Conservation (phyloP, 2,113 vertebrate species). For the Hippoglossus stenolepis region DNA sequence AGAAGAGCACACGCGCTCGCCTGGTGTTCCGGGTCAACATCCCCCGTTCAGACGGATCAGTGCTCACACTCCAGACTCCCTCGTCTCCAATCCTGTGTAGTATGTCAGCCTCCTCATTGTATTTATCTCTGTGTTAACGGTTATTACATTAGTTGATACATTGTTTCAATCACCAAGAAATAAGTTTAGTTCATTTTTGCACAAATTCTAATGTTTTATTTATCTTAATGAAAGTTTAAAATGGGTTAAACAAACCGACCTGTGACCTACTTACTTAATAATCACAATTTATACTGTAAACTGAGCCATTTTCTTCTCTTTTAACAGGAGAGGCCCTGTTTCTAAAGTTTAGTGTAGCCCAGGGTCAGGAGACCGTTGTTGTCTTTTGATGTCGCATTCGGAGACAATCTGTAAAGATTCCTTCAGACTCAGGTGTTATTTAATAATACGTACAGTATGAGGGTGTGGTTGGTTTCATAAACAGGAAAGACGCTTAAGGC, state of each 20-base stretch:
- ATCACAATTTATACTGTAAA: constrained; percentile 29
- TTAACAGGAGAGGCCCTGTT: neutral
- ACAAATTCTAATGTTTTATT: neutral
- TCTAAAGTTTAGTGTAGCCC: constrained; percentile 40
- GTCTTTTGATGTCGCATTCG: constrained; percentile 42
- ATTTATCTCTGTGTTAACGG: constrained; percentile 4
- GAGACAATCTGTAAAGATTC: constrained; percentile 51
- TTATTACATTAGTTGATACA: neutral
- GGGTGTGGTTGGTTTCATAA: constrained; percentile 66
- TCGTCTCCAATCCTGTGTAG: constrained; percentile 97
- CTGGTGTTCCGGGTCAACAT: constrained; percentile 96
- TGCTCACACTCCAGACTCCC: constrained; percentile 93
- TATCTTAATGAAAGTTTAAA: neutral
- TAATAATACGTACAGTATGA: constrained; percentile 43
- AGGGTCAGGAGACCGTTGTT: constrained; percentile 30
- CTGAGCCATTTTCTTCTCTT: constrained; percentile 12
- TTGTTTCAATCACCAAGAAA: neutral
- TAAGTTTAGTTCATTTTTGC: neutral
- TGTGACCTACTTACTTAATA: constrained; percentile 39
- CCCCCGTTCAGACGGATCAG: constrained; percentile 90
- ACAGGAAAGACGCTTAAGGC: constrained; percentile 68
- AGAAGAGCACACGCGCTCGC: constrained; percentile 96
- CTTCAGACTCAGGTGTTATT: constrained; percentile 38
- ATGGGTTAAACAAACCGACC: constrained; percentile 12
- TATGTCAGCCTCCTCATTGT: constrained; percentile 80